A percentile compares a stretch with the other conserved stretches of the same genome.
phyloP scores from a whole-genome alignment of 2,797 vertebrate species.

The Trichosurus vulpecula region DNA sequence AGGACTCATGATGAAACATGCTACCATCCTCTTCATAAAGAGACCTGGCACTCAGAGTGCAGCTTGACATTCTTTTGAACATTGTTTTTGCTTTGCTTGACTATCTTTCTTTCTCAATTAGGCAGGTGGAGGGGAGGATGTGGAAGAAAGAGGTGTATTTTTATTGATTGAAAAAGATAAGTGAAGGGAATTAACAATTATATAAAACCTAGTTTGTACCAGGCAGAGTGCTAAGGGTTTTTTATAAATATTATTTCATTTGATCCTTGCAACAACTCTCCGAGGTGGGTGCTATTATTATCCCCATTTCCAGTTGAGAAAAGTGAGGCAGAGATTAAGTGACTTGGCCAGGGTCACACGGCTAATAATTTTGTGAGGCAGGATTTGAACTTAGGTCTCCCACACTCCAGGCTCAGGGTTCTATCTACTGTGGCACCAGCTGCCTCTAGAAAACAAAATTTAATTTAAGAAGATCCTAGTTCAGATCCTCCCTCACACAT shows the following conservation, averaged over 20 bases:
- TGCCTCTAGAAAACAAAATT: background rate
- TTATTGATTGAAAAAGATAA: background rate
- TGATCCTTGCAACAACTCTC: background rate
- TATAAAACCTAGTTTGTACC: background rate
- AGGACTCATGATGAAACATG: background rate
- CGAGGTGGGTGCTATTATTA: background rate
- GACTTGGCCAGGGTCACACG: background rate
- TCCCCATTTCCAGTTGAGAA: background rate
- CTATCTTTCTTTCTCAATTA: no score
- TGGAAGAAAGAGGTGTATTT: no score
- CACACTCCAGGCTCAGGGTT: background rate
- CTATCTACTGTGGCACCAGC: background rate
- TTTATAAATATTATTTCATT: background rate
- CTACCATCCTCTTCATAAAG: background rate
- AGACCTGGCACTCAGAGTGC: background rate
- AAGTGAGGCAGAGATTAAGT: background rate
- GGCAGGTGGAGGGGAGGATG: no score
- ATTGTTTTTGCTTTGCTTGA: background rate
- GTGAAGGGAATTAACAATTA: background rate
- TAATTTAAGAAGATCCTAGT: background rate
- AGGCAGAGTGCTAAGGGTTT: background rate
- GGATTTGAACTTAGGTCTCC: background rate
- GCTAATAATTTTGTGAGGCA: background rate
- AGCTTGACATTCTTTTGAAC: background rate
- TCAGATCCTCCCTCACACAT: background rate